A percentile compares a stretch with the other conserved stretches of the same genome.
Conservation (phyloP, 2,888 invertebrate genomes). For the Hyalella azteca region DNA sequence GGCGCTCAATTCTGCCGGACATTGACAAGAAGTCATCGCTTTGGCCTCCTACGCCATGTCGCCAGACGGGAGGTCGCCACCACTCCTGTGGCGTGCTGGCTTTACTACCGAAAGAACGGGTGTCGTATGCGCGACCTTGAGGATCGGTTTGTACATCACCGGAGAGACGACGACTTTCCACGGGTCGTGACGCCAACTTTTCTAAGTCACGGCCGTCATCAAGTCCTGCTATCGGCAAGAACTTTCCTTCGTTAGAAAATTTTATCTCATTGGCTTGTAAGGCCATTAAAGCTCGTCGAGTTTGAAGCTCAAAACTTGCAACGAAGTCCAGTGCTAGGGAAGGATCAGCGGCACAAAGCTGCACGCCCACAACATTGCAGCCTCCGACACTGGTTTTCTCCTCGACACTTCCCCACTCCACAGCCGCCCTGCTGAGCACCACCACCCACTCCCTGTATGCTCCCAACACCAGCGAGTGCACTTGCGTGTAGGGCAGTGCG, state of each 20-base stretch:
- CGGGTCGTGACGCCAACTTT: neutral
- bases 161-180: neutral
- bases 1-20: conserved; percentile 1
- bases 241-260: neutral
- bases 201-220: neutral
- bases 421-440: conserved; percentile 12
- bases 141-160: conserved; percentile 1
- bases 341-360: conserved; percentile 30
- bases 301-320: conserved; percentile 17
- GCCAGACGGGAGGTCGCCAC: conserved; percentile 8
- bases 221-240: neutral
- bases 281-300: conserved; percentile 1
- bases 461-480: conserved; percentile 24
- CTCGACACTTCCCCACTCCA: conserved; percentile 25
- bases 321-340: neutral
- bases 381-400: conserved; percentile 13
- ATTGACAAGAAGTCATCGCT: neutral
- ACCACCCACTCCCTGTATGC: conserved; percentile 38
- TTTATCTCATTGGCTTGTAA: conserved; percentile 4
- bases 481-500: conserved; percentile 29
- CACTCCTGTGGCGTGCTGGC: conserved; percentile 11
- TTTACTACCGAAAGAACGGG: neutral
- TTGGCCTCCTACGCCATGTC: neutral
- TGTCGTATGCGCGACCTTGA: neutral
- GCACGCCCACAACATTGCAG: neutral